Evolutionary conservation across 1,140 invertebrate species (phyloP), one percentile per base, ranked within the genome.

Genomic region (Danaus plexippus): DNA sequence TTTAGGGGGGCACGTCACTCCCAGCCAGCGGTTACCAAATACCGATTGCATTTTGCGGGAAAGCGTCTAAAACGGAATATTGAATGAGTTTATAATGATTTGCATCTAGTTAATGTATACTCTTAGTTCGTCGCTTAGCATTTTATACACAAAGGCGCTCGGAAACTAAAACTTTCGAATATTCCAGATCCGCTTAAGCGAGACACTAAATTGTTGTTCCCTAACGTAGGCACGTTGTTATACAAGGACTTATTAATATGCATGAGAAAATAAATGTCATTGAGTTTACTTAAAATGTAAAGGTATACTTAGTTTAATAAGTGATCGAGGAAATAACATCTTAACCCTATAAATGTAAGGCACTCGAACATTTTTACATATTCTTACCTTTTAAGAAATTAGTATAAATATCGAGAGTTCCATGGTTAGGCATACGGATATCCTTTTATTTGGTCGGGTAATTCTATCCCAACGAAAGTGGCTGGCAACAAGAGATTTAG

Each of bases 41-140:
- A 62, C 65, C 67, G 70, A 77, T 77, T 77, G 68, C 72, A 71
- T 75, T 75, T 67, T 73, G 71, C 63, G 67, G 73, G 48, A 54
- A 52, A 63, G 53, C 58, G 54, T 64, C 63, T 71, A 67, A 32
- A 67, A 71, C 67, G 63, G 69, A 73, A 73, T 71, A 67, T 61
- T 59, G 55, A 62, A 71, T 71, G 66, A 71, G 66, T 71, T 69
- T 69, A 65, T 68, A 71, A 68, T 71, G 63, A 70, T 70, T 64
- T 61, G 63, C 60, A 65, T 65, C 58, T 61, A 58, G 60, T 63
- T 69, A 69, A 60, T 56, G 48, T 18, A n/a, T 54, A 53, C 54
- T 59, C 51, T 18, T 48, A 49, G 22, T 59, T 57, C 50, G 54
- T 43, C 32, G 51, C 42, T 59, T 59, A 49, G 52, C 52, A 59